Evolutionary conservation across 2,888 invertebrate species (phyloP).

Genomic region (Empis livida): DNA sequence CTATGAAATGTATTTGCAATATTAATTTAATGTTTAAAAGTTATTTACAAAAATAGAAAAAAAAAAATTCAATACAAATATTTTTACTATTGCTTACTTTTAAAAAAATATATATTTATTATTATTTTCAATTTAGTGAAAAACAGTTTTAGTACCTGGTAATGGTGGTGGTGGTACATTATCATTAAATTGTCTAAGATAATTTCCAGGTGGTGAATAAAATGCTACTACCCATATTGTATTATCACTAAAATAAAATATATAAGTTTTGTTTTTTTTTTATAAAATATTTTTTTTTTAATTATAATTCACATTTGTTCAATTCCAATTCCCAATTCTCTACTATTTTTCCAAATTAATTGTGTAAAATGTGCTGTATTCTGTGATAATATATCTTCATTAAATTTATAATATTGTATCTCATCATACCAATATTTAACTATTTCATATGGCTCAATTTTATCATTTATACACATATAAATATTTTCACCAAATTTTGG

Average conservation of each 20-base stretch:
- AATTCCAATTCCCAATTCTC: conserved; percentile 63
- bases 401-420: conserved; percentile 54
- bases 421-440: conserved; percentile 74
- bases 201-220: conserved; percentile 45
- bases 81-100: no score
- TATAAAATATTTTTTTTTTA: conserved; percentile 3
- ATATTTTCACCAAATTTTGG: conserved; percentile 76
- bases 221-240: conserved; percentile 62
- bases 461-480: conserved; percentile 56
- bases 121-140: no score
- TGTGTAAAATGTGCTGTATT: conserved; percentile 76
- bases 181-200: conserved; percentile 58
- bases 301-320: conserved; percentile 30
- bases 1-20: no score
- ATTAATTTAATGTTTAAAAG: no score
- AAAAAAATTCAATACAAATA: no score
- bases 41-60: no score
- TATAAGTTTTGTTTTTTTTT: not conserved
- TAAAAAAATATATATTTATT: no score
- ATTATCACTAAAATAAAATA: conserved; percentile 41
- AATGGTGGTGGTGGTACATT: conserved; percentile 44
- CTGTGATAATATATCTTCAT: conserved; percentile 45
- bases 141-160: no score
- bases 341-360: conserved; percentile 67
- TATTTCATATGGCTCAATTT: conserved; percentile 52